Base-by-base conservation (phyloP, 30 jellyfish, hydroid and myxozoan species). In the Cassiopea xamachana region DNA sequence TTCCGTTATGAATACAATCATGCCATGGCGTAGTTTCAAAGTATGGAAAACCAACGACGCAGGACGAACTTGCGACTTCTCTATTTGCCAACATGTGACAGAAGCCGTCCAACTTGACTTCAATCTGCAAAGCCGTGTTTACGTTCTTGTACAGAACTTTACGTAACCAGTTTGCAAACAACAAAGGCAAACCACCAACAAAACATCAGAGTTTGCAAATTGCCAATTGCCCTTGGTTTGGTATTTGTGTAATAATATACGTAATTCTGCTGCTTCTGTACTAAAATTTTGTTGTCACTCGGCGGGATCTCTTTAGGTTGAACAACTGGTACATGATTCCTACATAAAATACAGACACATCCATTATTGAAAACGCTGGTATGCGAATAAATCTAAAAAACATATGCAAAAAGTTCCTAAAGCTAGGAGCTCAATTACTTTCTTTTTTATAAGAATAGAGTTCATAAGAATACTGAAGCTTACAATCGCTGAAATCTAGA, bases 201-300 rank as follows among this genome's bases (percentile, higher is more conserved):
- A 5, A 60, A 51, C 45, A 48, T 44, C 13, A 86, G 70, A n/a
- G 79, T 73, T 18, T n/a, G 55, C 10, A 46, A 16, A 15, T 86
- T 86, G 14, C 17, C 76, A 48, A 18, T 6, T 47, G 73, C n/a
- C 60, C 61, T 59, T 43, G 82, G 8, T 9, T 47, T 60, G 46
- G 93, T 39, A 60, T 86, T 86, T 48, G 93, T 85, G 82, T 85
- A 85, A 48, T 85, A 85, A 43, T 85, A 85, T n/a, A 85, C 93
- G 13, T 68, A 85, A 12, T 60, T 45, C 43, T 59, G 82, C 27
- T 73, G 48, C 75, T 73, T 74, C 44, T 85, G n/a, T 50, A 64
- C 67, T 16, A 73, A 2, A 16, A 47, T 72, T 47, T 46, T 64
- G 72, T 71, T 67, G 15, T 62, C 83, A 39, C 14, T 48, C 15